A percentile compares a stretch with the other conserved stretches of the same genome.
phyloP scores from a whole-genome alignment of 2,113 vertebrate genomes.

The Centropristis striata region DNA sequence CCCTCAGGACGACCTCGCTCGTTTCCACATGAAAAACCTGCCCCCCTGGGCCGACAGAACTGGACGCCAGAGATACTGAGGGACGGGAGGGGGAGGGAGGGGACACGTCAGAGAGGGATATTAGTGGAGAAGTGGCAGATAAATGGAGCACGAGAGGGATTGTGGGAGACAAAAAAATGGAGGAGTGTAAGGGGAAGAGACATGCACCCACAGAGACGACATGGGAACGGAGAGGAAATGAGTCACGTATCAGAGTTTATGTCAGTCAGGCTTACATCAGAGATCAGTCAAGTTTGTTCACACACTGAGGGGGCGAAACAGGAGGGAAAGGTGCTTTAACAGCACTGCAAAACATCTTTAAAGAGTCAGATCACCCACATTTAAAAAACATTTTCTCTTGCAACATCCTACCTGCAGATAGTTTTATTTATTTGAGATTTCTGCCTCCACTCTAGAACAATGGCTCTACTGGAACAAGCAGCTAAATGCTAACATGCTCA shows the following conservation, averaged over 20 bases:
- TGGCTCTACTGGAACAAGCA: too few species aligned
- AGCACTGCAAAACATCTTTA: not conserved
- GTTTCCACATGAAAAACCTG: slow-evolving; percentile 96
- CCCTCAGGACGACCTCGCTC: slow-evolving; percentile 93
- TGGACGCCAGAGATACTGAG: slow-evolving; percentile 95
- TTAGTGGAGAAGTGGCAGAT: slow-evolving; percentile 47
- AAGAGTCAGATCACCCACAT: slow-evolving; percentile 11
- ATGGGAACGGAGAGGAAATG: slow-evolving; percentile 40
- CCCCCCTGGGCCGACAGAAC: slow-evolving; percentile 94
- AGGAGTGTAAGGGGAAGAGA: slow-evolving; percentile 35
- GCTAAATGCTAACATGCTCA: too few species aligned
- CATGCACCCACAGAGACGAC: slow-evolving; percentile 46
- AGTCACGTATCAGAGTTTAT: slow-evolving; percentile 59
- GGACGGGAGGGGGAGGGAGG: not conserved
- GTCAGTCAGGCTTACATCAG: slow-evolving; percentile 55
- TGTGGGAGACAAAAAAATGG: slow-evolving; percentile 27
- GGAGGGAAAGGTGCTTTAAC: slow-evolving; percentile 20
- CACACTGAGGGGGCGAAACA: slow-evolving; percentile 1
- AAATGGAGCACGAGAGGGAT: slow-evolving; percentile 45
- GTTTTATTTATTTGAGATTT: too few species aligned
- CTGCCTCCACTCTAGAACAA: too few species aligned
- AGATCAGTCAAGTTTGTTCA: slow-evolving; percentile 52
- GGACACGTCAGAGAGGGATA: slow-evolving; percentile 45
- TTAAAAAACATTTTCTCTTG: too few species aligned
- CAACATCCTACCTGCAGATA: too few species aligned